Evolutionary conservation across 2,113 vertebrate species (phyloP).

Genomic region (Jacana jacana): DNA sequence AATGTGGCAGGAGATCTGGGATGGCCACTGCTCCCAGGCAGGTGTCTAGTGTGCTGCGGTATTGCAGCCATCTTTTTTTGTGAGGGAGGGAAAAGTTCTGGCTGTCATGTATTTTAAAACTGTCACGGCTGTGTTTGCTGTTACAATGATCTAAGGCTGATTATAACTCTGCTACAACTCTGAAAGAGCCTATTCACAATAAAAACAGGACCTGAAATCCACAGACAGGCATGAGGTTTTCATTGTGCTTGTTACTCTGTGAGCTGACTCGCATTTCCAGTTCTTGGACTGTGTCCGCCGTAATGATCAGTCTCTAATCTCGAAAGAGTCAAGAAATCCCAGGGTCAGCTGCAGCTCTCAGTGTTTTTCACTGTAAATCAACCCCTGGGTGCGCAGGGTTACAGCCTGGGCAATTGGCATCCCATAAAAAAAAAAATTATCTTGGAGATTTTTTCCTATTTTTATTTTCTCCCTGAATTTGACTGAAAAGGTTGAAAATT

Average conservation of each 20-base stretch:
- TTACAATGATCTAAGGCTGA: neutral
- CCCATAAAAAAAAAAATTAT: too few species aligned
- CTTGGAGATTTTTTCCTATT: neutral
- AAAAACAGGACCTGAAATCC: neutral
- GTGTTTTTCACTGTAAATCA: neutral
- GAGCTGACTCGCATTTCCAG: neutral
- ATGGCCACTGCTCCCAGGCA: neutral
- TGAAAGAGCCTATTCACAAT: neutral
- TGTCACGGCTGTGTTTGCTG: neutral
- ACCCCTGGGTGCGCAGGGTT: neutral
- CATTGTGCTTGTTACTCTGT: fast-evolving
- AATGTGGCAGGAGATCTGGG: neutral
- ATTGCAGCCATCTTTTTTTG: neutral
- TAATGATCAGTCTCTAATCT: neutral
- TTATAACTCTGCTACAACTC: neutral
- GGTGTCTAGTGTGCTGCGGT: neutral
- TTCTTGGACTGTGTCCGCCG: neutral
- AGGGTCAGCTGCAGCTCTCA: neutral
- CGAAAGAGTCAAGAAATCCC: neutral
- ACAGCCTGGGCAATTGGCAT: neutral
- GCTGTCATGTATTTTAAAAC: neutral
- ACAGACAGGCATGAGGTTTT: neutral
- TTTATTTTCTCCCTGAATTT: neutral
- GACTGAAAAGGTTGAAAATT: neutral
- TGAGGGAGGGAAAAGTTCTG: neutral